Percentiles rank a stretch among this genome's conserved stretches.
These are phyloP conservation scores for Coracias cyanogaster DNA, from an alignment of 2,797 vertebrate genomes.

Conservation along the genomic window DNA sequence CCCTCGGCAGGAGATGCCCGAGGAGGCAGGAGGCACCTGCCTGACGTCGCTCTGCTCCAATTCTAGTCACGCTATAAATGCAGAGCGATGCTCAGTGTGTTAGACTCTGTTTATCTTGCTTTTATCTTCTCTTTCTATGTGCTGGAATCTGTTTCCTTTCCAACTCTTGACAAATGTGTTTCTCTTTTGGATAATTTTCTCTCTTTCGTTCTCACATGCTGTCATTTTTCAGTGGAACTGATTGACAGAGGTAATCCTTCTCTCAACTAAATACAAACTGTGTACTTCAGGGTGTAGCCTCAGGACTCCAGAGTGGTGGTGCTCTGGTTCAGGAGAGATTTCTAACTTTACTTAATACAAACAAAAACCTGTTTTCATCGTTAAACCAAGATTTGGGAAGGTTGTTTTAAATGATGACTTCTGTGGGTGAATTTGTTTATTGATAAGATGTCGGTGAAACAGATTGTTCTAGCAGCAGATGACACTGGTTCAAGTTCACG, in stretches of 20 bases:
- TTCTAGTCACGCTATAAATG: rapidly evolving
- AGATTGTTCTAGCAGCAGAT: not conserved
- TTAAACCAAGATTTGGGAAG: not conserved
- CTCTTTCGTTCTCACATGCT: constrained; percentile 68
- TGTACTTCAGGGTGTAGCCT: not conserved
- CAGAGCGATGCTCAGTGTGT: not conserved
- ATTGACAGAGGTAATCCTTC: constrained; percentile 69
- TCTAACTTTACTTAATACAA: not conserved
- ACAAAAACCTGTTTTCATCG: not conserved
- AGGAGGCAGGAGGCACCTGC: not conserved
- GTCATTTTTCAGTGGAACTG: constrained; percentile 66
- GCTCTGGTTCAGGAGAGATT: not conserved
- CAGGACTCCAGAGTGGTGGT: not conserved
- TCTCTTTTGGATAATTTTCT: constrained; percentile 61
- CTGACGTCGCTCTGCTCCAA: not conserved
- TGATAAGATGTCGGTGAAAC: not conserved
- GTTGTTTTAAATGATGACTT: not conserved
- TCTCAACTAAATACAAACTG: constrained; percentile 7
- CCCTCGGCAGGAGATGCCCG: not conserved
- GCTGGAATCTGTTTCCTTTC: constrained; percentile 4
- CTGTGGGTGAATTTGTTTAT: not conserved
- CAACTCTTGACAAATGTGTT: not conserved
- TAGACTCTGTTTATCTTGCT: not conserved
- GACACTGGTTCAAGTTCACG: not conserved
- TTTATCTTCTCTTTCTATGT: not conserved